These are phyloP conservation scores for Mesopsocus fuscifrons DNA, from an alignment of 2,888 invertebrate species.

Conservation along the genomic window DNA sequence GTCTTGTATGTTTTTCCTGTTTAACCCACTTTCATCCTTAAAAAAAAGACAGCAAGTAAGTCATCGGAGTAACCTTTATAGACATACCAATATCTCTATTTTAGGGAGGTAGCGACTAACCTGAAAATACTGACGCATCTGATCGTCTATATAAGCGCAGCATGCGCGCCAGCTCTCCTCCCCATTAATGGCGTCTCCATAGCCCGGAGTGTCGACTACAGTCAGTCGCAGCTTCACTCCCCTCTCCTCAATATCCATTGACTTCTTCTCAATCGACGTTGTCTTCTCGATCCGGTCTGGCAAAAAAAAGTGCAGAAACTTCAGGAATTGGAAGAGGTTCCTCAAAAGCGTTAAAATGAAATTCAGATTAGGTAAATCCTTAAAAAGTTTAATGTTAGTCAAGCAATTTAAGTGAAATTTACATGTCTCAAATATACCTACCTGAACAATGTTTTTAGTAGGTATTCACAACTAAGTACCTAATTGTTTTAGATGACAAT, in stretches of 20 bases:
- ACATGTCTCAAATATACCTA: too few species aligned
- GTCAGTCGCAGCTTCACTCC: constrained; percentile 80
- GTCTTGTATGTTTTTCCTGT: constrained; percentile 86
- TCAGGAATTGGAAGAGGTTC: constrained; percentile 9
- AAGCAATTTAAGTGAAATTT: too few species aligned
- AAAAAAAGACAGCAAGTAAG: neutral
- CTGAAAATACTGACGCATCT: constrained; percentile 43
- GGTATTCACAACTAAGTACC: too few species aligned
- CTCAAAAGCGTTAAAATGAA: too few species aligned
- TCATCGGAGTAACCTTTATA: too few species aligned
- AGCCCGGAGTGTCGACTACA: constrained; percentile 89
- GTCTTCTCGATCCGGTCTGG: constrained; percentile 37
- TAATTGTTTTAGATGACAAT: too few species aligned
- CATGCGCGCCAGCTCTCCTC: constrained; percentile 88
- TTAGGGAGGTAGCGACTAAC: too few species aligned
- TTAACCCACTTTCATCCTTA: constrained; percentile 86
- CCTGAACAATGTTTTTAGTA: too few species aligned
- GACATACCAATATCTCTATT: too few species aligned
- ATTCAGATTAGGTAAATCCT: too few species aligned
- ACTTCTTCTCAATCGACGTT: constrained; percentile 41
- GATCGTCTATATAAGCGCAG: constrained; percentile 82
- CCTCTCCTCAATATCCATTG: constrained; percentile 87
- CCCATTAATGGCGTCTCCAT: constrained; percentile 83
- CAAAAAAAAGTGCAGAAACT: constrained; percentile 13
- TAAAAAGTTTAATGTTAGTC: too few species aligned